Evolutionary conservation across 2,113 vertebrate species (phyloP).

Genomic region (Tragelaphus imberbis): DNA sequence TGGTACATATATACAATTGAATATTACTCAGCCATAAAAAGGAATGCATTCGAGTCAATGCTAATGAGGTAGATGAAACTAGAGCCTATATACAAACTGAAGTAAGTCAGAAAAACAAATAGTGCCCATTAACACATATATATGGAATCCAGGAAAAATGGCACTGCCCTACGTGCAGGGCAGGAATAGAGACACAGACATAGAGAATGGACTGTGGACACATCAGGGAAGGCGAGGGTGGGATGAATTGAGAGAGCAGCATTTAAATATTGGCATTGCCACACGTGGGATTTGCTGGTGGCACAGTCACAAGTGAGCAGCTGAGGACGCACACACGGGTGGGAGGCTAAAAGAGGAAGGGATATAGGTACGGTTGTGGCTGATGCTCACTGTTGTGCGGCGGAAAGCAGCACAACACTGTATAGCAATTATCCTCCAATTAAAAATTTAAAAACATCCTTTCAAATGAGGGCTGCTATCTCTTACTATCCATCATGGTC

Average conservation of each 20-base stretch:
- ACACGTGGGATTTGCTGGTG: neutral
- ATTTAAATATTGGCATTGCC: neutral
- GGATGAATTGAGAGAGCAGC: neutral
- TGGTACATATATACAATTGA: neutral
- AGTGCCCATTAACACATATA: neutral
- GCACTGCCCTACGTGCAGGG: neutral
- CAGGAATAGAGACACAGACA: neutral
- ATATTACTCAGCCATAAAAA: neutral
- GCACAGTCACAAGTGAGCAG: neutral
- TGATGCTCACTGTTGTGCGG: accelerated
- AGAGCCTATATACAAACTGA: neutral
- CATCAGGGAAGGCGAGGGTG: neutral
- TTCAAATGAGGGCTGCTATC: neutral
- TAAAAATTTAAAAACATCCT: neutral
- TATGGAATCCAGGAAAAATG: neutral
- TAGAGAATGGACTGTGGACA: neutral
- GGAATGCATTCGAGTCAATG: neutral
- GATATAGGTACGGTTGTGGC: neutral
- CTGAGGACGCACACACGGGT: neutral
- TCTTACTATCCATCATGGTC: neutral
- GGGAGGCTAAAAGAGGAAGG: neutral
- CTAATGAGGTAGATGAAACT: neutral
- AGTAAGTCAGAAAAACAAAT: neutral
- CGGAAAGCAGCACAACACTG: neutral
- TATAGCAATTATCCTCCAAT: neutral